Conservation (phyloP, 2,888 invertebrate genomes). For the Torymus texanus region DNA sequence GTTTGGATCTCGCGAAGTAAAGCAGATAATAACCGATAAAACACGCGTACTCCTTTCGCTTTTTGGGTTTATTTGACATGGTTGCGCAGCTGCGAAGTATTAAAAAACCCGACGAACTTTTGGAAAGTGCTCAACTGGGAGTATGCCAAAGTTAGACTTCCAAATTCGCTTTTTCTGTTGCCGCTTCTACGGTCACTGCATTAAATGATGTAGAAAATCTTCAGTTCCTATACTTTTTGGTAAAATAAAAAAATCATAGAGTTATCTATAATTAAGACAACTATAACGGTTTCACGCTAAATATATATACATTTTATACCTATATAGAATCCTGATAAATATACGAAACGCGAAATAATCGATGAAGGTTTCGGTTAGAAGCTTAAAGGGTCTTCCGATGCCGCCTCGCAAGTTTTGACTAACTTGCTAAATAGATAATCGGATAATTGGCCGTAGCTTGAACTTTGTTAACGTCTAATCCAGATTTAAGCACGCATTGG, state of each 20-base stretch:
- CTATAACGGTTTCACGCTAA: no score
- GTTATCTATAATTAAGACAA: not conserved
- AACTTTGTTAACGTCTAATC: slow-evolving; percentile 54
- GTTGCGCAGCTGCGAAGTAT: not conserved
- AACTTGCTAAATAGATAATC: slow-evolving; percentile 54
- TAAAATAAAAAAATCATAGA: not conserved
- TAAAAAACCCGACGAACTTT: slow-evolving; percentile 7
- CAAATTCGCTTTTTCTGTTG: not conserved
- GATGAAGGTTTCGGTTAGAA: not conserved
- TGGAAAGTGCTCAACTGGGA: slow-evolving; percentile 20
- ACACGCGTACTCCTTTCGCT: not conserved
- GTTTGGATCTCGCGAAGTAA: no score
- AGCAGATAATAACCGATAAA: no score
- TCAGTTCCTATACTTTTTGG: not conserved
- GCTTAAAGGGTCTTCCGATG: slow-evolving; percentile 1
- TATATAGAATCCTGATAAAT: not conserved
- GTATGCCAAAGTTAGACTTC: slow-evolving; percentile 17
- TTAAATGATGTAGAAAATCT: slow-evolving; percentile 6
- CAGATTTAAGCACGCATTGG: slow-evolving; percentile 45
- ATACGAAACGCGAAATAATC: not conserved
- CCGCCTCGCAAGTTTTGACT: slow-evolving; percentile 25
- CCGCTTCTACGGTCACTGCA: not conserved
- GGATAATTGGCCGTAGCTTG: slow-evolving; percentile 52
- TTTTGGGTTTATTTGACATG: not conserved
- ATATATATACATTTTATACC: no score